These are phyloP conservation scores for Pelmatolapia mariae DNA, from an alignment of 2,113 vertebrate species.

Conservation along the genomic window DNA sequence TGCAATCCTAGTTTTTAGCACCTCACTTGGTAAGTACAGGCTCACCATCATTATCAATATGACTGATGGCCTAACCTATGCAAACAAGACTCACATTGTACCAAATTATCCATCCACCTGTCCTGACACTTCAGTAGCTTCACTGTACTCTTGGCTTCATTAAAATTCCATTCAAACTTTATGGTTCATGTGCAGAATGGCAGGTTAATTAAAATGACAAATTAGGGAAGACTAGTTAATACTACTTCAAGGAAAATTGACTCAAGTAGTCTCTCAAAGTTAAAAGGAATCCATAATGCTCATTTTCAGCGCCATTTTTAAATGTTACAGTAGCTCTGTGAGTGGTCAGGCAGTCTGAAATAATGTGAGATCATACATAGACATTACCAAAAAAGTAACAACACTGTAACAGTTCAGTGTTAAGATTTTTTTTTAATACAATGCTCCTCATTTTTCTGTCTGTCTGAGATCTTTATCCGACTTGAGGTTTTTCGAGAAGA, in stretches of 20 bases:
- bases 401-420: not conserved
- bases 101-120: not conserved
- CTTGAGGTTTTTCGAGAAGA: not conserved
- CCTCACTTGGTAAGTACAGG: not conserved
- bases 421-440: not conserved
- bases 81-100: not conserved
- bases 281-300: not conserved
- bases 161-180: not conserved
- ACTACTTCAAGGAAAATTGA: not conserved
- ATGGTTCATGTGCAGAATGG: not conserved
- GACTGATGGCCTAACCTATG: not conserved
- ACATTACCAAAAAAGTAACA: not conserved
- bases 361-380: not conserved
- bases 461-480: not conserved
- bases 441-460: not conserved
- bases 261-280: not conserved
- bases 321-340: not conserved
- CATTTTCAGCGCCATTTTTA: not conserved
- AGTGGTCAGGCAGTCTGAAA: not conserved
- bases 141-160: not conserved
- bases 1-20: not conserved
- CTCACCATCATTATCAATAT: not conserved
- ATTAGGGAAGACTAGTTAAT: not conserved
- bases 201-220: slow-evolving; percentile 3
- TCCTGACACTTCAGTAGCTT: not conserved